phyloP scores from a whole-genome alignment of 35 echinoderm and acorn worm species.

The Acanthaster planci region DNA sequence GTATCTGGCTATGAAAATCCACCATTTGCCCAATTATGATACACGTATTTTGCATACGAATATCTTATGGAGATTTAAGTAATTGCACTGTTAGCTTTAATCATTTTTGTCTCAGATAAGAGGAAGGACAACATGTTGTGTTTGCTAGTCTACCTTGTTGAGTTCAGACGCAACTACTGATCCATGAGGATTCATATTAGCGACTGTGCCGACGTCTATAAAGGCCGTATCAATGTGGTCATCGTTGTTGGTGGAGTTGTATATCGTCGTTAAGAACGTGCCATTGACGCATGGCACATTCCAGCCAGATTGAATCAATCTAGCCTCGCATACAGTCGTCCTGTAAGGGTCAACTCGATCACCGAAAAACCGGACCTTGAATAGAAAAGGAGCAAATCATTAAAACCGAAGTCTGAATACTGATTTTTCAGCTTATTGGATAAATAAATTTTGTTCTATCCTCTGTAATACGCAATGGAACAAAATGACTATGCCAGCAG shows the following conservation, averaged over 20 bases:
- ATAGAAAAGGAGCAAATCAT: neutral
- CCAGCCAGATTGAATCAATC: conserved; percentile 68
- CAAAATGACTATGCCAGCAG: no score
- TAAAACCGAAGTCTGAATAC: no score
- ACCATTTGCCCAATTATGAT: neutral
- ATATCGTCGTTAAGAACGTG: conserved; percentile 57
- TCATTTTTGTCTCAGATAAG: no score
- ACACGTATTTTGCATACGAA: neutral
- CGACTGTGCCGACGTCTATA: conserved; percentile 64
- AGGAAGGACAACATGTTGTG: no score
- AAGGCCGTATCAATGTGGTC: conserved; percentile 60
- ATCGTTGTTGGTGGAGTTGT: conserved; percentile 55
- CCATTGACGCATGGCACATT: conserved; percentile 93
- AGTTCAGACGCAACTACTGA: neutral
- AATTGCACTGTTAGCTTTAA: no score
- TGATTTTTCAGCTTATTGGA: no score
- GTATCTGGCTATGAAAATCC: neutral
- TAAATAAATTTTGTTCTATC: no score
- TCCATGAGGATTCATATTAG: conserved; percentile 60
- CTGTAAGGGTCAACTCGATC: conserved; percentile 31
- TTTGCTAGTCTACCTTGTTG: conserved; percentile 59
- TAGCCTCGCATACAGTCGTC: conserved; percentile 73
- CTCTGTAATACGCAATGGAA: no score
- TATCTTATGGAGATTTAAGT: neutral
- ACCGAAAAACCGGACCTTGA: conserved; percentile 42